Base-by-base conservation (phyloP, 2,113 vertebrate genomes). In the Cervus canadensis region DNA sequence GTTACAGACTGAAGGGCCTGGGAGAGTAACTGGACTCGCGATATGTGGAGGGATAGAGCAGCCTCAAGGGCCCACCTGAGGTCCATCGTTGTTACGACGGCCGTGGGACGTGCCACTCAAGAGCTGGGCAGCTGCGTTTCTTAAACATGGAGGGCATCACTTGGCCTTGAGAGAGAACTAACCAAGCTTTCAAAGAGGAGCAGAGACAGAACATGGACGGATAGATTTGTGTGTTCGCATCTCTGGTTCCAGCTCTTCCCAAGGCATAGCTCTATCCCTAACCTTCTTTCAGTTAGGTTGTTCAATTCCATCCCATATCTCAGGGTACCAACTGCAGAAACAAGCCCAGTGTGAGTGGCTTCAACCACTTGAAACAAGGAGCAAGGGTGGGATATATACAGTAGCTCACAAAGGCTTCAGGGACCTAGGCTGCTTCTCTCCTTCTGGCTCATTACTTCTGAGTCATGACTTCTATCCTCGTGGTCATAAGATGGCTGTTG, bases 1-100 rank as follows among this genome's bases (percentile, higher is more conserved):
- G 8, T 56, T 21, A 50, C 40, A 26, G 23, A 62, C 2, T 2
- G 50, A 7, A 57, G 25, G 57, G 28, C 5, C 0, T 2, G 3
- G 21, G 1, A 52, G 71, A 59, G 60, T 14, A 9, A 28, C 15
- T 0, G 1, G 64, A 59, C 40, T 2, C 8, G 45, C 33, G 17
- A 40, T 40, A 52, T 6, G 26, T 2, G 1, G 36, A 3, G 2
- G 1, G 1, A 19, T 1, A 1, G 0, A 2, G 78, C 2, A 6
- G 50, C 50, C 3, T 13, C 1, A 8, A 67, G 36, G 54, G 14
- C 19, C 84, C 25, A 0, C 17, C 25, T 0, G 17, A 4, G 6
- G 45, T 3, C 19, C 26, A 3, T 21, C n/a, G 23, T 9, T 28
- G 1, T 85, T 17, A 21, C 4, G 56, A 33, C 5, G 11, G 45